A percentile compares a stretch with the other conserved stretches of the same genome.
phyloP scores from a whole-genome alignment of 2,113 vertebrate genomes.

The Meriones unguiculatus region DNA sequence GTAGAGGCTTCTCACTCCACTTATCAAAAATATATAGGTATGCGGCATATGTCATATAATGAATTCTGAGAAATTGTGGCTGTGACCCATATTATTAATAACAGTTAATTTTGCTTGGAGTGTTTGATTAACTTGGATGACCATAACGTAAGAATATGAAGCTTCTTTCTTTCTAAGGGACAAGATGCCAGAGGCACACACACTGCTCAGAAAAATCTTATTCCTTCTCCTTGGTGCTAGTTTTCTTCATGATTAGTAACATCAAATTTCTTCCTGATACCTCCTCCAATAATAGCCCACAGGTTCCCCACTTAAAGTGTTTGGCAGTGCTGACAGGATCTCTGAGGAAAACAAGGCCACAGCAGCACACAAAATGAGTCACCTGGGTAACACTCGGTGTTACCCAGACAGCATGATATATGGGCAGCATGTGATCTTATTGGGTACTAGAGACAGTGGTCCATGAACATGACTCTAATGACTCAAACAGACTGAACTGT shows the following conservation, averaged over 20 bases:
- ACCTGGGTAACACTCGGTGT: too few species aligned
- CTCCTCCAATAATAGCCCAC: neutral
- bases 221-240: neutral
- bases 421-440: neutral
- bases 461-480: neutral
- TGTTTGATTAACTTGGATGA: neutral
- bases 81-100: neutral
- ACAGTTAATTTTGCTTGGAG: neutral
- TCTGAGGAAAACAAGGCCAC: neutral
- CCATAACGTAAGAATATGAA: neutral
- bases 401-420: neutral
- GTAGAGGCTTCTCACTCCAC: neutral
- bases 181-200: neutral
- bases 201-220: neutral
- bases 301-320: neutral
- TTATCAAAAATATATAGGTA: neutral
- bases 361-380: neutral
- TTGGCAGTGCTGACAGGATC: too few species aligned
- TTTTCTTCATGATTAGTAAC: neutral
- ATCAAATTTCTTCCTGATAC: neutral
- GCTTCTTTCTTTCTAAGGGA: neutral
- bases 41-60: neutral
- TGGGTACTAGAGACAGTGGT: neutral
- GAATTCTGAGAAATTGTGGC: neutral
- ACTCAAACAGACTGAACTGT: accelerated